phyloP scores from a whole-genome alignment of 2,888 invertebrate genomes.

The Lithophane semibrunnea region DNA sequence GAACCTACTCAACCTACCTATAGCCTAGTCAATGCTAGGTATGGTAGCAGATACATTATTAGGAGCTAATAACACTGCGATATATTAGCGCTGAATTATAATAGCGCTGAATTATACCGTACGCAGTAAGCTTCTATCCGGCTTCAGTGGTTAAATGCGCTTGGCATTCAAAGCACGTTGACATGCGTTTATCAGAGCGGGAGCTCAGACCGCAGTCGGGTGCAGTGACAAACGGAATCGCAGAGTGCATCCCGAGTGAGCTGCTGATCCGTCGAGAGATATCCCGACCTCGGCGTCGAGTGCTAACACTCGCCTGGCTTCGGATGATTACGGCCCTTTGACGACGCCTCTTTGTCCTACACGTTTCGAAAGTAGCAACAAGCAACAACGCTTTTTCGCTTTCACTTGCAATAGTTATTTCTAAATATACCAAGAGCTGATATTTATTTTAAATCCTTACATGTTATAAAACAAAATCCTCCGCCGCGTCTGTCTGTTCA shows the following conservation, averaged over 20 bases:
- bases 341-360: slow-evolving; percentile 82
- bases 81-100: slow-evolving; percentile 42
- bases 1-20: no score
- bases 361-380: slow-evolving; percentile 79
- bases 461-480: no score
- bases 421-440: not conserved
- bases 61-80: slow-evolving; percentile 18
- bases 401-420: slow-evolving; percentile 63
- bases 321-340: slow-evolving; percentile 88
- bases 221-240: slow-evolving; percentile 89
- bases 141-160: slow-evolving; percentile 80
- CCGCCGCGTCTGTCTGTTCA: no score
- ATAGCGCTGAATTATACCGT: slow-evolving; percentile 37
- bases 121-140: slow-evolving; percentile 72
- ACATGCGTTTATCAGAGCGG: slow-evolving; percentile 89
- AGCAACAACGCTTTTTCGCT: slow-evolving; percentile 77
- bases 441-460: slow-evolving; percentile 2
- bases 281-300: slow-evolving; percentile 88
- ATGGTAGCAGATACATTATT: not conserved
- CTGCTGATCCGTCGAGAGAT: slow-evolving; percentile 89
- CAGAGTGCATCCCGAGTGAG: slow-evolving; percentile 89
- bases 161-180: slow-evolving; percentile 86
- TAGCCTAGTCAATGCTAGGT: not conserved
- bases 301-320: slow-evolving; percentile 87
- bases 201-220: slow-evolving; percentile 85